A percentile compares a stretch with the other conserved stretches of the same genome.
phyloP scores from a whole-genome alignment of 2,888 invertebrate genomes.

The Napeogenes sylphis region DNA sequence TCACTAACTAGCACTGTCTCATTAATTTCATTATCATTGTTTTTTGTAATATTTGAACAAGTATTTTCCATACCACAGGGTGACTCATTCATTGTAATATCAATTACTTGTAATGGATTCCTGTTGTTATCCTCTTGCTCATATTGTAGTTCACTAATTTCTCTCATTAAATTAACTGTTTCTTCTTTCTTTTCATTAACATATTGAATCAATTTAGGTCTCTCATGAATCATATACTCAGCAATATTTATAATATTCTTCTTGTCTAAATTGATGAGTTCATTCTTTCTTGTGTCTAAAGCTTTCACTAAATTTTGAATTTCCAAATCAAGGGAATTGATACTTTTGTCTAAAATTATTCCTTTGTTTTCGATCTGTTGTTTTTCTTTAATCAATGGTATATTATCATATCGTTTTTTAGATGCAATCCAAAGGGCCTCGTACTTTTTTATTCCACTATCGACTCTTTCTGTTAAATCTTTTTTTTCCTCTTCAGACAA shows the following conservation, averaged over 20 bases:
- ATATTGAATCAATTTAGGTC: constrained; percentile 41
- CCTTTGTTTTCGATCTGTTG: constrained; percentile 40
- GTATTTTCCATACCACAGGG: too few relatives aligned
- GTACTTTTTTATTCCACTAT: constrained; percentile 52
- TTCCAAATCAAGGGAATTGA: constrained; percentile 41
- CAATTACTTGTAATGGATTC: constrained; percentile 1
- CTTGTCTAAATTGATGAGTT: constrained; percentile 40
- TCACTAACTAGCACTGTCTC: constrained; percentile 30
- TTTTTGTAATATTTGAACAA: too few relatives aligned
- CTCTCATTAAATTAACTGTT: constrained; percentile 33
- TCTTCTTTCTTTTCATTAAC: constrained; percentile 41
- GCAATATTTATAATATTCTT: constrained; percentile 52
- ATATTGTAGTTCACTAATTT: constrained; percentile 17
- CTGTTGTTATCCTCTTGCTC: constrained; percentile 3
- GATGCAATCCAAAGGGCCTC: constrained; percentile 54
- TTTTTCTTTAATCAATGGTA: constrained; percentile 53
- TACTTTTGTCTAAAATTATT: constrained; percentile 38
- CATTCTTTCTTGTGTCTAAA: constrained; percentile 41
- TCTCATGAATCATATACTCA: constrained; percentile 46
- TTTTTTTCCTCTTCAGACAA: constrained; percentile 47
- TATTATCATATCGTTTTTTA: constrained; percentile 56
- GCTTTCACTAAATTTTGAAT: constrained; percentile 36
- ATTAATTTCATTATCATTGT: constrained; percentile 18
- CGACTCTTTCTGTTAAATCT: constrained; percentile 44
- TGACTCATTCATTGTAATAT: neutral